Evolutionary conservation across 2,888 invertebrate genomes (phyloP).

Genomic region (Drosophila barbarae): DNA sequence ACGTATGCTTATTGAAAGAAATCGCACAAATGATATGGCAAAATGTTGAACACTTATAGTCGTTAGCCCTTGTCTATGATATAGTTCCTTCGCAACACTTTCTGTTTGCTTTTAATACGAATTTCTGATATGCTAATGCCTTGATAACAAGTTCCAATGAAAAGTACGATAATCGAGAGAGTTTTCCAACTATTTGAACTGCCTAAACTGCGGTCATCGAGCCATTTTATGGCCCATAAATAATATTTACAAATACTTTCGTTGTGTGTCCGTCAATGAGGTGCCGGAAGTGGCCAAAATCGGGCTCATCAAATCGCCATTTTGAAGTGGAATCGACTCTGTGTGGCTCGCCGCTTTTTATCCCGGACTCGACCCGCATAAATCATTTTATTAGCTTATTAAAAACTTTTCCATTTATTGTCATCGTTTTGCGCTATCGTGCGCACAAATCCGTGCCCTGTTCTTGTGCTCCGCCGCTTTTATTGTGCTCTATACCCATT

Average conservation of each 20-base stretch:
- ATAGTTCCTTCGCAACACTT: conserved; percentile 4
- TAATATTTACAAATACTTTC: conserved; percentile 36
- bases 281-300: conserved; percentile 22
- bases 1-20: conserved; percentile 29
- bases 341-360: conserved; percentile 46
- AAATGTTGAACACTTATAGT: conserved; percentile 55
- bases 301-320: conserved; percentile 51
- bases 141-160: conserved; percentile 65
- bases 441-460: conserved; percentile 72
- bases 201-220: conserved; percentile 4
- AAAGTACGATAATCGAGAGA: conserved; percentile 25
- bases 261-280: conserved; percentile 47
- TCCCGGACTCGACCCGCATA: conserved; percentile 58
- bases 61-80: conserved; percentile 43
- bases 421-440: conserved; percentile 76
- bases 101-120: conserved; percentile 20
- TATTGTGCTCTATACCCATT: conserved; percentile 61
- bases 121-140: conserved; percentile 66
- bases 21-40: conserved; percentile 49
- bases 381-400: conserved; percentile 77
- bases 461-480: conserved; percentile 46
- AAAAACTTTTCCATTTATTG: conserved; percentile 78
- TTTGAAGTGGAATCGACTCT: conserved; percentile 14
- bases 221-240: conserved; percentile 16
- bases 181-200: conserved; percentile 47